A percentile compares a stretch with the other conserved stretches of the same genome.
phyloP scores from a whole-genome alignment of 1,140 invertebrate species.

The Tetramorium alpestre region DNA sequence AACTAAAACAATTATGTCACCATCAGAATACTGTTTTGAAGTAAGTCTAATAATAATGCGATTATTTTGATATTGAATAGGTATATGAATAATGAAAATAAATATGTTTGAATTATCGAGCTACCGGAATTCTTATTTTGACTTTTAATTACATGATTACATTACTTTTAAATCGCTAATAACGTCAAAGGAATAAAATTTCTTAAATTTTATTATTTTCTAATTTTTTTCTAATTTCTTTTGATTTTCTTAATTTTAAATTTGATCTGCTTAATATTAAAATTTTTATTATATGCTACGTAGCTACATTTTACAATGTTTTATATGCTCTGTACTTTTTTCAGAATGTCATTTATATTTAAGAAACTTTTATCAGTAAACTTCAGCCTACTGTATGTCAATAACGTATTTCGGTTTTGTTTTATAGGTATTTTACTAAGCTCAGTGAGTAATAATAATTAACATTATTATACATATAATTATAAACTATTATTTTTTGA shows the following conservation, averaged over 20 bases:
- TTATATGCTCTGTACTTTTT: conserved; percentile 7
- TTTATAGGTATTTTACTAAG: conserved; percentile 63
- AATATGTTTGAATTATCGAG: neutral
- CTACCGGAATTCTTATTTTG: neutral
- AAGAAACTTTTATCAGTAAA: conserved; percentile 63
- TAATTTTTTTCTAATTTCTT: too few species aligned
- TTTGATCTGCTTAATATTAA: neutral
- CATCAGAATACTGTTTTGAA: conserved; percentile 34
- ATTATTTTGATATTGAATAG: neutral
- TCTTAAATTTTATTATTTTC: too few species aligned
- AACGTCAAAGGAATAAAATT: neutral
- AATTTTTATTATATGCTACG: neutral
- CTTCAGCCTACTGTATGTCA: conserved; percentile 63
- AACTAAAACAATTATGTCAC: conserved; percentile 5
- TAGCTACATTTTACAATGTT: neutral
- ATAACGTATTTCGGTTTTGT: conserved; percentile 71
- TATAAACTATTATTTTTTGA: neutral
- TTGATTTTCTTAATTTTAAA: too few species aligned
- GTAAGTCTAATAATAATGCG: neutral
- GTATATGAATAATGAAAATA: neutral
- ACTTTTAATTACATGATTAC: neutral
- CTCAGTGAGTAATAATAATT: conserved; percentile 17
- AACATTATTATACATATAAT: neutral
- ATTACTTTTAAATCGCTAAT: neutral
- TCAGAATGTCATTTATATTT: conserved; percentile 57